Conservation (phyloP, 2,113 vertebrate species). For the Mustela nigripes region DNA sequence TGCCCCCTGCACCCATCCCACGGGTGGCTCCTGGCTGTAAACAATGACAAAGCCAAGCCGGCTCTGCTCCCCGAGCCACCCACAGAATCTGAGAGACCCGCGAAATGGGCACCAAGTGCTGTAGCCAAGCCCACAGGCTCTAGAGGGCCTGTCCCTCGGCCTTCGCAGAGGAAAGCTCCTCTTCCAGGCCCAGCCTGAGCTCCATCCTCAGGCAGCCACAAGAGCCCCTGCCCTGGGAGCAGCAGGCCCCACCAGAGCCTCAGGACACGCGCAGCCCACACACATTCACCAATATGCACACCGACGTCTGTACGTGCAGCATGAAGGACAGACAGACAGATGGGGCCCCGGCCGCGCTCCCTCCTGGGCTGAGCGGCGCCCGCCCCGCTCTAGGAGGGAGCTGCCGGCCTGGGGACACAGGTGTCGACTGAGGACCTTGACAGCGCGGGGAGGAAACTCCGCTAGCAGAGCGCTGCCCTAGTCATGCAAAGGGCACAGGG, state of each 20-base stretch:
- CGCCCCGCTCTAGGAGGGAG: background rate
- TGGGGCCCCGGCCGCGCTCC: background rate
- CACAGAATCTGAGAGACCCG: background rate
- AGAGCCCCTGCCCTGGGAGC: background rate
- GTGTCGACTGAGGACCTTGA: background rate
- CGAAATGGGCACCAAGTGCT: background rate
- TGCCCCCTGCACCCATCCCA: background rate
- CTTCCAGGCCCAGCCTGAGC: background rate
- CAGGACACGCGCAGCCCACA: background rate
- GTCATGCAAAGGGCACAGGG: background rate
- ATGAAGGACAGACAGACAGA: background rate
- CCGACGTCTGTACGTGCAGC: accelerated
- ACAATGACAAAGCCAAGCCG: background rate
- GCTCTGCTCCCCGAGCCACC: background rate
- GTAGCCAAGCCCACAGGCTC: background rate
- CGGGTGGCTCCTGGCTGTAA: background rate
- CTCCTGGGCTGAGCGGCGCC: background rate
- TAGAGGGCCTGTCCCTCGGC: accelerated
- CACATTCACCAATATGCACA: accelerated
- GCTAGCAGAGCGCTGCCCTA: background rate
- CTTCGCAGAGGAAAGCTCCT: background rate
- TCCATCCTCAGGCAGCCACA: background rate
- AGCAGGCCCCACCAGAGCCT: background rate
- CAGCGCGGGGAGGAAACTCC: background rate
- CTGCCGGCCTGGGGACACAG: no score